phyloP scores from a whole-genome alignment of 2,888 invertebrate species.

The Drosophila paramelanica region DNA sequence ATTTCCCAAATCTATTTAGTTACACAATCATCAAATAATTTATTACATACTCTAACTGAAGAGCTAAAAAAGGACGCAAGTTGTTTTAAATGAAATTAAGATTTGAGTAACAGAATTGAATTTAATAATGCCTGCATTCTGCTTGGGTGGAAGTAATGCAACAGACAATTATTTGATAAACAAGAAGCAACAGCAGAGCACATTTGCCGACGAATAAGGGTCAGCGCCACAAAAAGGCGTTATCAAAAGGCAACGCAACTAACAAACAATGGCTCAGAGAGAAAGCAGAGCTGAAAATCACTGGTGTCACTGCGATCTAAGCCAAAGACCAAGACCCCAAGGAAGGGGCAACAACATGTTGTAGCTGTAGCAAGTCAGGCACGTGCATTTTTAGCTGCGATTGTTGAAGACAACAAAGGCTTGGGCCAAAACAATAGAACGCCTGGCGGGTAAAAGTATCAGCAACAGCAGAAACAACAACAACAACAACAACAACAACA shows the following conservation, averaged over 20 bases:
- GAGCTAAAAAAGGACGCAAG: no score
- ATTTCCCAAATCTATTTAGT: no score
- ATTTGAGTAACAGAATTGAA: constrained; percentile 2
- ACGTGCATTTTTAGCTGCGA: constrained; percentile 56
- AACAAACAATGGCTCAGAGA: constrained; percentile 24
- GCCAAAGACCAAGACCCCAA: constrained; percentile 23
- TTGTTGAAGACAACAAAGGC: constrained; percentile 69
- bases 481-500: no score
- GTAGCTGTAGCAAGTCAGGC: constrained; percentile 39
- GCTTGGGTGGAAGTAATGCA: constrained; percentile 7
- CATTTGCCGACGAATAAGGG: constrained; percentile 27
- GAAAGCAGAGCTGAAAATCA: constrained; percentile 11
- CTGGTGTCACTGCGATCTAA: constrained; percentile 33
- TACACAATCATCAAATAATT: no score
- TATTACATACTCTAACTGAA: no score
- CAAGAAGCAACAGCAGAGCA: constrained; percentile 9
- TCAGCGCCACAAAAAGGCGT: constrained; percentile 26
- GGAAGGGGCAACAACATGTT: constrained; percentile 24
- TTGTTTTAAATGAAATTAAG: no score
- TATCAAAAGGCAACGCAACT: constrained; percentile 26
- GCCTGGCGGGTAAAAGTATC: constrained; percentile 37
- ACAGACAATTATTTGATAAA: constrained; percentile 37
- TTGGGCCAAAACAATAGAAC: constrained; percentile 56
- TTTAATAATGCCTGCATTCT: not conserved
- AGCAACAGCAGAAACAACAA: constrained; percentile 36